A percentile compares a stretch with the other conserved stretches of the same genome.
These are phyloP conservation scores for Ophthalmolycus amberensis DNA, from an alignment of 2,113 vertebrate genomes.

Conservation along the genomic window DNA sequence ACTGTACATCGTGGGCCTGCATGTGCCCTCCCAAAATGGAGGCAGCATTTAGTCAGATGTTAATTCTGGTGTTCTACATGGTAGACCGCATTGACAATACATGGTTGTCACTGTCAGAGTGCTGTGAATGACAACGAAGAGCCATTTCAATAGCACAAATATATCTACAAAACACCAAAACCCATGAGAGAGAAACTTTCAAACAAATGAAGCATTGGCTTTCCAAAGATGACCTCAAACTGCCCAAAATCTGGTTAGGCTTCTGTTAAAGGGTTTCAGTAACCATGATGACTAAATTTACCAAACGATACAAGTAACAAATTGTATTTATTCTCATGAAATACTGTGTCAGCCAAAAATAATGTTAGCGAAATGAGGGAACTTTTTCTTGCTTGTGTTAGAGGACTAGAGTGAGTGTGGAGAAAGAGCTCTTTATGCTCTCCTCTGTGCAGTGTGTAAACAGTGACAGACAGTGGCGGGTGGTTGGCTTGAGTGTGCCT, in stretches of 20 bases:
- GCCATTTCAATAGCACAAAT: slow-evolving; percentile 30
- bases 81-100: slow-evolving; percentile 68
- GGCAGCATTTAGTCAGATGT: slow-evolving; percentile 36
- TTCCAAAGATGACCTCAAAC: slow-evolving; percentile 28
- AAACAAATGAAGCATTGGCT: slow-evolving; percentile 36
- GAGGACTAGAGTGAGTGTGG: slow-evolving; percentile 34
- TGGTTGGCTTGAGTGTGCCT: slow-evolving; percentile 73
- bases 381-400: slow-evolving; percentile 46
- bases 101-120: slow-evolving; percentile 36
- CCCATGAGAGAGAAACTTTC: not conserved
- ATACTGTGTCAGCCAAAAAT: slow-evolving; percentile 53
- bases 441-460: slow-evolving; percentile 68
- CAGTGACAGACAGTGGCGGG: slow-evolving; percentile 74
- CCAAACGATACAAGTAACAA: slow-evolving; percentile 27
- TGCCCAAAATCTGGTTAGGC: not conserved
- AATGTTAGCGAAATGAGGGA: slow-evolving; percentile 48
- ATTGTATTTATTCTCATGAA: slow-evolving; percentile 21
- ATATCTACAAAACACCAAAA: slow-evolving; percentile 7
- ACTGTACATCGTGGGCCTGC: slow-evolving; percentile 13
- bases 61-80: slow-evolving; percentile 53
- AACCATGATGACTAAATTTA: not conserved
- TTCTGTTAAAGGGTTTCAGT: slow-evolving; percentile 14
- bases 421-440: slow-evolving; percentile 83
- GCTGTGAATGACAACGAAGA: slow-evolving; percentile 15
- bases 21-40: slow-evolving; percentile 53